Evolutionary conservation across 2,113 vertebrate species (phyloP).

Genomic region (Phrynosoma platyrhinos): DNA sequence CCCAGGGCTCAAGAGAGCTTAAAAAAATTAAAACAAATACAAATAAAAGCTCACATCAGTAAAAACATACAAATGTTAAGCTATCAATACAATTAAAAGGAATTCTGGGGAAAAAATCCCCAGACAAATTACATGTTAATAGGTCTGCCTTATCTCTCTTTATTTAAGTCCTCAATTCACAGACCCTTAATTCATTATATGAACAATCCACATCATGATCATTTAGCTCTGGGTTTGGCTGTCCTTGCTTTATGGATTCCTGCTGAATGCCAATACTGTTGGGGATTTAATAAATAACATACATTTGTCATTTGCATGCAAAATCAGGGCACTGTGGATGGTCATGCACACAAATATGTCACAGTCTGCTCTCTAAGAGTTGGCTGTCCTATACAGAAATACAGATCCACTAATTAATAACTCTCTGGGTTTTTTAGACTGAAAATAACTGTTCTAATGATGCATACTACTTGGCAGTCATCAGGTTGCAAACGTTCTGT

Average conservation of each 20-base stretch:
- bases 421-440: conserved; percentile 30
- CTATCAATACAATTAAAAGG: too few species aligned
- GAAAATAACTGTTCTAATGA: conserved; percentile 43
- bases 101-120: too few species aligned
- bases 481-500: conserved; percentile 58
- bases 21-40: too few species aligned
- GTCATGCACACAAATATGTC: neutral
- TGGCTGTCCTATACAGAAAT: conserved; percentile 51
- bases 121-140: neutral
- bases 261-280: conserved; percentile 30
- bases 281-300: conserved; percentile 51
- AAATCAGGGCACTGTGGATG: conserved; percentile 43
- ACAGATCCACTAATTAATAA: conserved; percentile 44
- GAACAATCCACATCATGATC: conserved; percentile 29
- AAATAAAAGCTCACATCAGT: too few species aligned
- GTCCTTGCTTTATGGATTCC: conserved; percentile 32
- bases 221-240: conserved; percentile 26
- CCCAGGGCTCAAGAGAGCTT: too few species aligned
- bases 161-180: neutral
- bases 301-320: conserved; percentile 45
- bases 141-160: neutral
- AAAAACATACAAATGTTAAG: too few species aligned
- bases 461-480: conserved; percentile 31
- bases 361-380: neutral
- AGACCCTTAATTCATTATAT: conserved; percentile 24